These are phyloP conservation scores for Ecliptopera silaceata DNA, from an alignment of 2,888 invertebrate genomes.

Conservation along the genomic window DNA sequence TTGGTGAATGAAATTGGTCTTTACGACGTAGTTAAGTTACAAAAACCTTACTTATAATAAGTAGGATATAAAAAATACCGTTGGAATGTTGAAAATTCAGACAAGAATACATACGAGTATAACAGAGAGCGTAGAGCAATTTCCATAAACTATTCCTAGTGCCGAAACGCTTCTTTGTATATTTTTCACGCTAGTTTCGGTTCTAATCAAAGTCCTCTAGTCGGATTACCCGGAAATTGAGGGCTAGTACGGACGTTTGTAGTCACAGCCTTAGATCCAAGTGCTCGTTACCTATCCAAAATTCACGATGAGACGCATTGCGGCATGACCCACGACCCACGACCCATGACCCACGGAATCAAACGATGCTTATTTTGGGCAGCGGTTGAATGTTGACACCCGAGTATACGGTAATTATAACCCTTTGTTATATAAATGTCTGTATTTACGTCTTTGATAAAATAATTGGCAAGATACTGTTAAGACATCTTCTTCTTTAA, in stretches of 20 bases:
- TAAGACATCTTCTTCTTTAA: not conserved
- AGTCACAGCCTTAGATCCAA: slow-evolving; percentile 12
- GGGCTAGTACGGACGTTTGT: slow-evolving; percentile 17
- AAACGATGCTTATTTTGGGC: slow-evolving; percentile 9
- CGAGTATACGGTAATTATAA: not conserved
- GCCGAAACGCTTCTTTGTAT: not conserved
- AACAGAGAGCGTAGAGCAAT: not conserved
- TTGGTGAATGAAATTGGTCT: no score
- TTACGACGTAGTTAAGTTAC: no score
- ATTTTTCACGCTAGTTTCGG: slow-evolving; percentile 7
- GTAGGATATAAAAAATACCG: no score
- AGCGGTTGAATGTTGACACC: slow-evolving; percentile 3
- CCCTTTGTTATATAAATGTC: not conserved
- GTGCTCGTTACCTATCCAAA: slow-evolving; percentile 23
- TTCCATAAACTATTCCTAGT: not conserved
- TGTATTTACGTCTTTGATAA: not conserved
- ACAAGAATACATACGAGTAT: not conserved
- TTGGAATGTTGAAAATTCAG: no score
- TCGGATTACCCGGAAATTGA: slow-evolving; percentile 22
- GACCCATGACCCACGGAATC: no score
- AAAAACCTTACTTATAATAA: no score
- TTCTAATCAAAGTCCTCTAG: slow-evolving; percentile 18
- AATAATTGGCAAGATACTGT: no score
- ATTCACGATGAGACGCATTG: slow-evolving; percentile 23
- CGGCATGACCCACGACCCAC: slow-evolving; percentile 9